Evolutionary conservation across 2,888 invertebrate genomes (phyloP), one percentile per base, ranked within the genome.

Genomic region (Drosophila mayaguana): DNA sequence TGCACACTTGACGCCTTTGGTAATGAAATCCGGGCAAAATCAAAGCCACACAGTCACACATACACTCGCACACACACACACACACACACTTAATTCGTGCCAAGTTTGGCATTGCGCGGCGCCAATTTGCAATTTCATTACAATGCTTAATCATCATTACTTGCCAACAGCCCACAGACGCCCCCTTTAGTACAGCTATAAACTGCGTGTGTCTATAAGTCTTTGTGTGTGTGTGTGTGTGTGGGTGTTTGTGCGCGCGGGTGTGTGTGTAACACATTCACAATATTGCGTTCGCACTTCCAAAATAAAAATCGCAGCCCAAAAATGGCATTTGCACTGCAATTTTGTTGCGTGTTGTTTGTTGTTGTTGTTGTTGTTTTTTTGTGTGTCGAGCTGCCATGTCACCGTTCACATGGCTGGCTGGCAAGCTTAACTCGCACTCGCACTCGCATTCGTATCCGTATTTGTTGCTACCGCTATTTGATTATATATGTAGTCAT

Each of bases 81-180:
- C 48, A 57, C 34, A 46, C 40, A 67, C 68, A 38, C 46, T 55
- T 68, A 46, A 69, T 51, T 61, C 48, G 20, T 53, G 46, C 28
- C 66, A 66, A 51, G 60, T 83, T 80, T 70, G 78, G 73, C 68
- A 68, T 62, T 70, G 70, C 68, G 80, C 72, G 77, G 72, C 71
- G 68, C 82, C 88, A 88, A 88, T 88, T 88, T 89, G 83, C 83
- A 86, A 89, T 88, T 90, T 90, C 88, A 88, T 88, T 90, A 83
- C 90, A 81, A 81, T 86, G 87, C 78, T 90, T 87, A 90, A 88
- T 90, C 90, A 90, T 88, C 89, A 89, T 88, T 85, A 84, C 77
- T 69, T 72, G 81, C 53, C 59, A 57, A 60, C 38, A 50, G 38
- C 63, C 60, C 51, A 56, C 22, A 22, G 38, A 20, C 38, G 28